Evolutionary conservation across 2,113 vertebrate species (phyloP), one percentile per base, ranked within the genome.

Genomic region (Eira barbara): DNA sequence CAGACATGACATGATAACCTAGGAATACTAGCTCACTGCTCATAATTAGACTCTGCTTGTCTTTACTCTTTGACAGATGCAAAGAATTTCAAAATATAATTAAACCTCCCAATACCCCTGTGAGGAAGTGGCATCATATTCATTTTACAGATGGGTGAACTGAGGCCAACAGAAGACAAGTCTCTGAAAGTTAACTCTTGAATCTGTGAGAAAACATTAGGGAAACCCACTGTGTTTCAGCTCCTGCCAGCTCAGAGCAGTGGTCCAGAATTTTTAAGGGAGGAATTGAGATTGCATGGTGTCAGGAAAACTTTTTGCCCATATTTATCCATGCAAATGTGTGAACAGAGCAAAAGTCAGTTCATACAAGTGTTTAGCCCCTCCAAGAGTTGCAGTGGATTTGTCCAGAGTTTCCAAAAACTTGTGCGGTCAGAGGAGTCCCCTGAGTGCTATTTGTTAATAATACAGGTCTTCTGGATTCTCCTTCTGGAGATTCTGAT

Each of bases 121-220:
- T 94, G 96, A 96, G 83, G 84, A 88, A 87, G 86, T 55, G 76
- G 96, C 65, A 67, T 92, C 89, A 59, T 96, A 96, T 95, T 97
- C 97, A 97, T 97, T 98, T 97, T 98, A 97, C 97, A 98, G 98
- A 95, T 97, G 97, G 92, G 94, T 96, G 97, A 97, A 97, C 97
- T 92, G 89, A 98, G 97, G 97, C 97, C 97, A 97, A 92, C 83
- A 87, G 71, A 86, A 96, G 93, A 47, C 89, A 83, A 23, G 52
- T 25, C 91, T 80, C 83, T 94, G 83, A 67, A 92, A 87, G 93
- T 96, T 94, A 95, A 90, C 92, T 96, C 82, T 8, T 61, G 76
- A 85, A 92, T 97, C 69, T 39, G 17, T 57, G 52, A 89, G 59
- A 78, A 96, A 90, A 84, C 34, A 65, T 76, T 34, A 13, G 21